These are phyloP conservation scores for Trichomalopsis sarcophagae DNA, from an alignment of 1,140 invertebrate species.

Conservation along the genomic window DNA sequence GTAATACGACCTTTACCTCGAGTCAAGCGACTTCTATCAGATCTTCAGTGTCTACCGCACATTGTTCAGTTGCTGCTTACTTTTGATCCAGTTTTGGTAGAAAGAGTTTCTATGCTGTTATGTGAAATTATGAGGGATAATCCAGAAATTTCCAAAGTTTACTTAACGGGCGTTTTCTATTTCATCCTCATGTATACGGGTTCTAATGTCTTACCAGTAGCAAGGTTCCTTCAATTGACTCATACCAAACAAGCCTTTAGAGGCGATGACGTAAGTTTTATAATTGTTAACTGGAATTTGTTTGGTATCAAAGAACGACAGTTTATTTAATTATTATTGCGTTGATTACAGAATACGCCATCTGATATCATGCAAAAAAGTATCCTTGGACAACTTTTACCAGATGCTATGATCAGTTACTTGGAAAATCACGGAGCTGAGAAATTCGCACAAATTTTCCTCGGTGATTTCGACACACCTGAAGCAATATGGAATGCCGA, in stretches of 20 bases:
- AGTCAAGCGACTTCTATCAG: constrained; percentile 92
- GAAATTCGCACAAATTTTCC: constrained; percentile 98
- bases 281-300: constrained; percentile 28
- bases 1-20: constrained; percentile 95
- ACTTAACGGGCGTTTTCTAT: constrained; percentile 97
- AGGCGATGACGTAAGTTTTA: constrained; percentile 86
- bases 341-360: constrained; percentile 74
- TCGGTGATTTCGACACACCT: constrained; percentile 99
- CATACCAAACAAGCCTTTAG: constrained; percentile 96
- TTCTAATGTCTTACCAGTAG: constrained; percentile 97
- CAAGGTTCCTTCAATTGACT: constrained; percentile 93
- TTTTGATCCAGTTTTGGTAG: constrained; percentile 97
- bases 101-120: constrained; percentile 90
- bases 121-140: constrained; percentile 97
- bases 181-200: constrained; percentile 99
- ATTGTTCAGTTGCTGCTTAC: constrained; percentile 97
- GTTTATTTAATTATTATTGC: constrained; percentile 3
- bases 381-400: constrained; percentile 94
- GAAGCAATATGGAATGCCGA: constrained; percentile 97
- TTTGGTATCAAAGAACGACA: constrained; percentile 56
- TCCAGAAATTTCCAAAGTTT: constrained; percentile 94
- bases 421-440: constrained; percentile 98
- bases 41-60: constrained; percentile 92
- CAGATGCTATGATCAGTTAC: constrained; percentile 99
- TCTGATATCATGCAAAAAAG: constrained; percentile 90